These are phyloP conservation scores for Sceloporus tristichus DNA, from an alignment of 2,113 vertebrate species.

Conservation along the genomic window DNA sequence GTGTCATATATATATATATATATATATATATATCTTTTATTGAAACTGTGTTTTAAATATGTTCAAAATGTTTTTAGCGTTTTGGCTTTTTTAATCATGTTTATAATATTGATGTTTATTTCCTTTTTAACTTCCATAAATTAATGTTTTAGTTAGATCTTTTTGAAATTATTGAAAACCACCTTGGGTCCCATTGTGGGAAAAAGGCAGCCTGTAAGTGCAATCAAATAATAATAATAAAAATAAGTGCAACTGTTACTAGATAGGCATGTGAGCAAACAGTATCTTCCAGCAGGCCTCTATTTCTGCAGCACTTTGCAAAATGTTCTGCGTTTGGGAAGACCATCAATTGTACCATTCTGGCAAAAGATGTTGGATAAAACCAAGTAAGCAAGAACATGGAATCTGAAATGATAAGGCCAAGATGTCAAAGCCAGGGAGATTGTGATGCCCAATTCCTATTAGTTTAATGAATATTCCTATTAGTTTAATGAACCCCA, in stretches of 20 bases:
- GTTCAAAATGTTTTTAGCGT: too few species aligned
- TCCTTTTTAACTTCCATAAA: too few species aligned
- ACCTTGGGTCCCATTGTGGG: too few species aligned
- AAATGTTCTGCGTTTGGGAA: not conserved
- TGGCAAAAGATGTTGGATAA: not conserved
- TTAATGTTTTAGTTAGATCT: too few species aligned
- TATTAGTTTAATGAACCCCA: not conserved
- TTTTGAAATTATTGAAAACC: too few species aligned
- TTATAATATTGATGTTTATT: too few species aligned
- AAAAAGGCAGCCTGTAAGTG: too few species aligned
- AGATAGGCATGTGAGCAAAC: not conserved
- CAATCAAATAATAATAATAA: not conserved
- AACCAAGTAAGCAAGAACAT: not conserved
- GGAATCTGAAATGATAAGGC: not conserved
- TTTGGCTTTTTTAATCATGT: too few species aligned
- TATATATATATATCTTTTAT: too few species aligned
- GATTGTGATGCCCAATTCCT: constrained; percentile 1
- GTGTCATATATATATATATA: too few species aligned
- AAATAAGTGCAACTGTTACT: not conserved
- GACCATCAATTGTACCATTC: not conserved
- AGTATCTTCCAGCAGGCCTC: not conserved
- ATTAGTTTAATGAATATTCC: not conserved
- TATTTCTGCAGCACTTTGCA: not conserved
- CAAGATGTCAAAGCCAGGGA: constrained; percentile 19
- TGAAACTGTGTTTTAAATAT: too few species aligned